phyloP scores from a whole-genome alignment of 2,888 invertebrate species.

The Drosophila helvetica region DNA sequence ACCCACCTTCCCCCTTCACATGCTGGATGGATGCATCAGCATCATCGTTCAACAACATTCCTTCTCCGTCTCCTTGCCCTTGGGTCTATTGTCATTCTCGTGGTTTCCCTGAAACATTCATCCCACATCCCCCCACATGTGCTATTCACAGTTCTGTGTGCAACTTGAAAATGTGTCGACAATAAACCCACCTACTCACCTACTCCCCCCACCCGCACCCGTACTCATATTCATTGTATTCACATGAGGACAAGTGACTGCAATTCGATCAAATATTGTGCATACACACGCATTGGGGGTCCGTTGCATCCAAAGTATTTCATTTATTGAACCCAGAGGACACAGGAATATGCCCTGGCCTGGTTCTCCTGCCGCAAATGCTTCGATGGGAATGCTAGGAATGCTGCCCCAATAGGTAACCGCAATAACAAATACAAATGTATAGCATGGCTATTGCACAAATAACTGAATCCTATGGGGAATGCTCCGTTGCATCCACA shows the following conservation, averaged over 20 bases:
- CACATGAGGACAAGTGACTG: conserved; percentile 33
- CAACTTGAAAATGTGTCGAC: conserved; percentile 65
- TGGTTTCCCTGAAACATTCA: conserved; percentile 13
- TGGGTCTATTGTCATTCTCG: conserved; percentile 26
- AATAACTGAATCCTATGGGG: not conserved
- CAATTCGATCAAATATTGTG: conserved; percentile 60
- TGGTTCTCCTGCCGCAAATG: not conserved
- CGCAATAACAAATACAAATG: no score
- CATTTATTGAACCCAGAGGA: conserved; percentile 37
- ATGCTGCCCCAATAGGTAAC: conserved; percentile 4
- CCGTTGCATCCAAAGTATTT: conserved; percentile 36
- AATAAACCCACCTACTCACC: conserved; percentile 30
- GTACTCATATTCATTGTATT: not conserved
- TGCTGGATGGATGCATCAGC: conserved; percentile 21
- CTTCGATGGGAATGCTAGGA: conserved; percentile 21
- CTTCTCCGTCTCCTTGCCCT: conserved; percentile 30
- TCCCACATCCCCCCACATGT: conserved; percentile 20
- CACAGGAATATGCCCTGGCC: conserved; percentile 10
- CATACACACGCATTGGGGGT: conserved; percentile 9
- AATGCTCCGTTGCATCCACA: not conserved
- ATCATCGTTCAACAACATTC: conserved; percentile 28
- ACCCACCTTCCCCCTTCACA: conserved; percentile 1
- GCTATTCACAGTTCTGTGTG: conserved; percentile 51
- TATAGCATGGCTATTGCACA: not conserved
- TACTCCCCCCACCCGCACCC: not conserved